These are phyloP conservation scores for Dolichallabes microphthalmus DNA, from an alignment of 2,113 vertebrate genomes.

Conservation along the genomic window DNA sequence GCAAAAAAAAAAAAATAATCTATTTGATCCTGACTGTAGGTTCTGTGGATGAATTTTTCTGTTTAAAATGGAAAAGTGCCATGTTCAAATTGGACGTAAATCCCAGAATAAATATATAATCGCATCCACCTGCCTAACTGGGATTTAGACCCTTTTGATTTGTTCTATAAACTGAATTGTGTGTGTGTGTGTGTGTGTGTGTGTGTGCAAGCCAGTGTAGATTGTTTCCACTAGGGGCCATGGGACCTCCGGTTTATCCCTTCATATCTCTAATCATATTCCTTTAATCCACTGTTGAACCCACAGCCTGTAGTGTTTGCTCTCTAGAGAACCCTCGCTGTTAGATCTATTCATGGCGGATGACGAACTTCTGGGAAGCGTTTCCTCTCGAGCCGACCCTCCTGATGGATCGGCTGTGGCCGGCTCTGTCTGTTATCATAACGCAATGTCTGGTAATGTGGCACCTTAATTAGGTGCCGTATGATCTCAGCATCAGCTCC, in stretches of 20 bases:
- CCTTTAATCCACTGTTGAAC: constrained; percentile 32
- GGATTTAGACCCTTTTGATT: neutral
- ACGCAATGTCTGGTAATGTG: constrained; percentile 19
- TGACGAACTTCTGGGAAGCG: constrained; percentile 37
- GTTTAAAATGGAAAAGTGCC: too few relatives aligned
- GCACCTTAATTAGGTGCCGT: constrained; percentile 24
- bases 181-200: constrained; percentile 1
- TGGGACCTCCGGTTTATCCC: constrained; percentile 5
- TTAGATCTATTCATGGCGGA: constrained; percentile 39
- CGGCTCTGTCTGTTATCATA: constrained; percentile 15
- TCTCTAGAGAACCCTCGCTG: constrained; percentile 20
- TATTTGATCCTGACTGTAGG: too few relatives aligned
- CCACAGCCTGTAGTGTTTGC: constrained; percentile 18
- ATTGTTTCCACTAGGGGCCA: constrained; percentile 26
- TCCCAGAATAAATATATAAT: neutral
- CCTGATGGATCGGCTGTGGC: constrained; percentile 12
- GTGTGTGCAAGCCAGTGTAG: neutral
- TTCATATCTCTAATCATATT: constrained; percentile 31
- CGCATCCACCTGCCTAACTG: neutral
- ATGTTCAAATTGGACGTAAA: neutral
- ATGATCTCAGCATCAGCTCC: constrained; percentile 17
- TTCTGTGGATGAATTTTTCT: too few relatives aligned
- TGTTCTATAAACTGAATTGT: neutral
- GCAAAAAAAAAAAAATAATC: too few relatives aligned
- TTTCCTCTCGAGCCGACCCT: constrained; percentile 26